Evolutionary conservation across 2,113 vertebrate species (phyloP).

Genomic region (Neolamprologus ventralis): DNA sequence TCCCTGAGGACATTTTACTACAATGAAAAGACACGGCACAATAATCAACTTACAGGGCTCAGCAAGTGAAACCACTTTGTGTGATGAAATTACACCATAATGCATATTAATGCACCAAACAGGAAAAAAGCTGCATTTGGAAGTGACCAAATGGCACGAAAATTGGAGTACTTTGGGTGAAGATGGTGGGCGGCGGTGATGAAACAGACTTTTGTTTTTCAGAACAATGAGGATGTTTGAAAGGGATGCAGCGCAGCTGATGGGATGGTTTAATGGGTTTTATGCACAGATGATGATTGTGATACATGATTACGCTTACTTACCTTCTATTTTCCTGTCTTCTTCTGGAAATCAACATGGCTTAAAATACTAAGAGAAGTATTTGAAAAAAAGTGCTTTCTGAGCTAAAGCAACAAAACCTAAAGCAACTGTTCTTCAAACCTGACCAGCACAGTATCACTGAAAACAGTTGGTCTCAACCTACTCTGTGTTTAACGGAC

Average conservation of each 20-base stretch:
- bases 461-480: neutral
- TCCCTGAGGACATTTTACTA: slow-evolving; percentile 56
- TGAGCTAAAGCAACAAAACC: neutral
- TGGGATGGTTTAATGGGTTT: slow-evolving; percentile 35
- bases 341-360: neutral
- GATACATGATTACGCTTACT: slow-evolving; percentile 17
- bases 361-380: neutral
- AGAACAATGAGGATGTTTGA: slow-evolving; percentile 37
- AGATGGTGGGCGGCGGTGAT: neutral
- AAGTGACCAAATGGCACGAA: slow-evolving; percentile 2
- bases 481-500: neutral
- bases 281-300: slow-evolving; percentile 29
- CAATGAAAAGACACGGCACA: slow-evolving; percentile 40
- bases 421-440: neutral
- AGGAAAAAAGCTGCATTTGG: slow-evolving; percentile 14
- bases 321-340: slow-evolving; percentile 19
- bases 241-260: neutral
- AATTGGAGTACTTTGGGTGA: slow-evolving; percentile 16
- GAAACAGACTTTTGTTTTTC: neutral
- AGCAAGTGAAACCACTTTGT: slow-evolving; percentile 59
- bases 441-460: neutral
- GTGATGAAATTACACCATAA: slow-evolving; percentile 54
- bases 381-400: neutral
- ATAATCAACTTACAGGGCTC: slow-evolving; percentile 65
- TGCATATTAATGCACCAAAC: slow-evolving; percentile 7